Percentiles rank a stretch among this genome's conserved stretches.
Conservation (phyloP, 2,888 invertebrate species). For the Psylliodes chrysocephalus region DNA sequence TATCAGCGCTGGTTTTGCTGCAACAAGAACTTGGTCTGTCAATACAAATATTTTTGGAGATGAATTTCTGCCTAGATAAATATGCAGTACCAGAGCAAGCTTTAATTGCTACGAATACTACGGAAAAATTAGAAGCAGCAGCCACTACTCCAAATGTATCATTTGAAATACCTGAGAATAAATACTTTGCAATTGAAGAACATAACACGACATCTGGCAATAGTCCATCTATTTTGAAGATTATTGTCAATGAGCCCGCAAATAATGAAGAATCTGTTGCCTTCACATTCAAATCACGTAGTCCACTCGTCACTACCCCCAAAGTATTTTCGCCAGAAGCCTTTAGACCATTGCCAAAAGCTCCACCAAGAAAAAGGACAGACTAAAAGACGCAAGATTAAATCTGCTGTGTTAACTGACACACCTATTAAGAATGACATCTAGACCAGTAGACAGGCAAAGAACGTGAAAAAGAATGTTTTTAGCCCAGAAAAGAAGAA, state of each 20-base stretch:
- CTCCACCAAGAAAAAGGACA: constrained; percentile 49
- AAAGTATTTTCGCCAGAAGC: too few relatives aligned
- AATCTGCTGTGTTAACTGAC: too few relatives aligned
- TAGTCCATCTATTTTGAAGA: constrained; percentile 2
- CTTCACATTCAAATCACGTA: constrained; percentile 27
- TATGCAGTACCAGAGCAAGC: constrained; percentile 1
- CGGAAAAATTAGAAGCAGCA: neutral
- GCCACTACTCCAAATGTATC: neutral
- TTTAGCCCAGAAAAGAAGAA: constrained; percentile 23
- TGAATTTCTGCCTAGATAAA: too few relatives aligned
- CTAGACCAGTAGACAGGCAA: constrained; percentile 44
- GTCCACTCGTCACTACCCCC: constrained; percentile 31
- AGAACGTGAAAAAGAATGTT: too few relatives aligned
- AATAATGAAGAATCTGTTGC: constrained; percentile 28
- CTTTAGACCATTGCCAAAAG: too few relatives aligned
- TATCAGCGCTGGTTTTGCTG: too few relatives aligned
- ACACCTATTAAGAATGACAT: constrained; percentile 47
- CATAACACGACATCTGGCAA: constrained; percentile 5
- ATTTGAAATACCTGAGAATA: constrained; percentile 17
- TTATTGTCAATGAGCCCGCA: too few relatives aligned
- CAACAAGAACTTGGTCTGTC: constrained; percentile 16
- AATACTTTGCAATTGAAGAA: neutral
- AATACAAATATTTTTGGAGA: constrained; percentile 1
- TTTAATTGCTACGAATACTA: neutral
- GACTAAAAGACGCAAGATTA: too few relatives aligned